Base-by-base conservation (phyloP, 2,888 invertebrate genomes). In the Lysandra coridon region DNA sequence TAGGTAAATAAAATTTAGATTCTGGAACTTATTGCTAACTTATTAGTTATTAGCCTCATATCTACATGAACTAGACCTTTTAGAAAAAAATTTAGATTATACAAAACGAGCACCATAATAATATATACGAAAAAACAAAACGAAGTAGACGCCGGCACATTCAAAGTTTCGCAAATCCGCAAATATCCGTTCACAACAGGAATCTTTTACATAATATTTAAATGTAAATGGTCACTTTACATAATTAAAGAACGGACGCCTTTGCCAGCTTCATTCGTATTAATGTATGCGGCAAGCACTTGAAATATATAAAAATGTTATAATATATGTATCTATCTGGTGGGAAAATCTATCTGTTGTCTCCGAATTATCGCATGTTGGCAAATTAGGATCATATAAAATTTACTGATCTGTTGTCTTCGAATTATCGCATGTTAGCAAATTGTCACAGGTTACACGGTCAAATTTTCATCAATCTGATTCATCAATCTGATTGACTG, bases 131-230 rank as follows among this genome's bases (percentile, higher is more conserved):
- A 69, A 33, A 23, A 73, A 33, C 12, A 14, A 33, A 17, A 44
- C 74, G 44, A 23, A 44, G 7, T 10, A 74, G 44, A 74, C 44
- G 33, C 76, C 64, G 69, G 69, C 69, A 83, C 86, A 86, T 89
- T 84, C 87, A 89, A 89, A 89, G 87, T 84, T 83, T 83, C 86
- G 84, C 85, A 83, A 86, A 74, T 44, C 30, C 17, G 40, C 74
- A 74, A 74, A 74, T 74, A 74, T 74, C 74, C n/a, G 23, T 44
- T n/a, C n/a, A 44, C 44, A 17, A 44, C 44, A 40, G 44, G 74
- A 44, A 44, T 74, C n/a, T 44, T 74, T 74, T 74, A 74, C 44
- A 44, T 74, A 74, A 74, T 74, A 44, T 74, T 74, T 44, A 44
- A 74, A 44, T 74, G 44, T 44, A 74, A 44, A 74, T 74, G 44